phyloP scores from a whole-genome alignment of 1,140 invertebrate species.

The Nasonia giraulti region DNA sequence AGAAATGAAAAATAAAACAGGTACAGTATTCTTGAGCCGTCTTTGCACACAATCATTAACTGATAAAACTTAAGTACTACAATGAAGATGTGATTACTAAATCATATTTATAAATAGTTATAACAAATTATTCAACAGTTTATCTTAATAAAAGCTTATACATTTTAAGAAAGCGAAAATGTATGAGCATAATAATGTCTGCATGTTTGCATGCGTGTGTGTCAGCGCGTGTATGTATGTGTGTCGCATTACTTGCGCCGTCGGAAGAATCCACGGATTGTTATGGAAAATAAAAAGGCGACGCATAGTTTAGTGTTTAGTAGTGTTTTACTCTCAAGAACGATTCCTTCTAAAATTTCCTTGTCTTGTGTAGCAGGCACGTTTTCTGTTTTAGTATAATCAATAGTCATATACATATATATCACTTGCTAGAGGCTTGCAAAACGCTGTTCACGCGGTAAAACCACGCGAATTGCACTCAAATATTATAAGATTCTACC shows the following conservation, averaged over 20 bases:
- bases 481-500: constrained; percentile 55
- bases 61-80: constrained; percentile 13
- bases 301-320: constrained; percentile 10
- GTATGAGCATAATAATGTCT: not conserved
- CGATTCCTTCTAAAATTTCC: constrained; percentile 65
- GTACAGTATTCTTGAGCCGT: not conserved
- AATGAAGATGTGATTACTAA: not conserved
- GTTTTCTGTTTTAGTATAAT: constrained; percentile 62
- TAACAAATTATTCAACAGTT: not conserved
- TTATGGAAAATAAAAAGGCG: constrained; percentile 71
- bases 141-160: not conserved
- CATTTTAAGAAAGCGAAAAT: constrained; percentile 30
- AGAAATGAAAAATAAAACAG: not conserved
- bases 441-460: constrained; percentile 61
- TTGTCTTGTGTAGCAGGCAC: constrained; percentile 70
- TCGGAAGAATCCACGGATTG: constrained; percentile 53
- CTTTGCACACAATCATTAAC: not conserved
- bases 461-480: constrained; percentile 60
- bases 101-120: constrained; percentile 7
- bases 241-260: constrained; percentile 44
- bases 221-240: not conserved
- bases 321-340: constrained; percentile 28
- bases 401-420: constrained; percentile 58
- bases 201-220: not conserved
- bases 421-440: constrained; percentile 73